These are phyloP conservation scores for Netelia virgata DNA, from an alignment of 2,888 invertebrate species.

Conservation along the genomic window DNA sequence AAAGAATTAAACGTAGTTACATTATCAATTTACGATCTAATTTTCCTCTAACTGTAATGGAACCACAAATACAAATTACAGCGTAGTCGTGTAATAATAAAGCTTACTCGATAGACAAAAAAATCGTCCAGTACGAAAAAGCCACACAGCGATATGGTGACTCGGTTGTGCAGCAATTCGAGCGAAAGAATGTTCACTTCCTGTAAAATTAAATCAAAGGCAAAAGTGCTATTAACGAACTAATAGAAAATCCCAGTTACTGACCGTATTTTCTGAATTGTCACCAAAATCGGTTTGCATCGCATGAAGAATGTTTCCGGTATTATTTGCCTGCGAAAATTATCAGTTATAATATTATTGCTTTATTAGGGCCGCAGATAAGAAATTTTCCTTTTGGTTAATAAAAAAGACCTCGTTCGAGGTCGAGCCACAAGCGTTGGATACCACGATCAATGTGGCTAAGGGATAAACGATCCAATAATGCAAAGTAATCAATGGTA, in stretches of 20 bases:
- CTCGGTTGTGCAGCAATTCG: conserved; percentile 48
- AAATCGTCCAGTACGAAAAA: conserved; percentile 42
- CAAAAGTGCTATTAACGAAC: background rate
- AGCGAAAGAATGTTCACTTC: conserved; percentile 41
- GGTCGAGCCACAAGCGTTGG: conserved; percentile 34
- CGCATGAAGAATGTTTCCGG: conserved; percentile 42
- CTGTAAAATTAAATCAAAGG: background rate
- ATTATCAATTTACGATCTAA: too few relatives aligned
- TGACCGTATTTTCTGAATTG: conserved; percentile 20
- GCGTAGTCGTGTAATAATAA: too few relatives aligned
- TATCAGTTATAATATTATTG: too few relatives aligned
- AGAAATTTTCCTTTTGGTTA: too few relatives aligned
- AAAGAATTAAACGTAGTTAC: too few relatives aligned
- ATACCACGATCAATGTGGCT: background rate
- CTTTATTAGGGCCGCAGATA: too few relatives aligned
- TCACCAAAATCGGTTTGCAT: conserved; percentile 23
- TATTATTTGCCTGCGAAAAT: conserved; percentile 48
- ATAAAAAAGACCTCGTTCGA: conserved; percentile 31
- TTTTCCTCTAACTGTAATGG: too few relatives aligned
- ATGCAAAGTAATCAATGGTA: background rate
- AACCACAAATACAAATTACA: too few relatives aligned
- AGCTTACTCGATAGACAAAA: conserved; percentile 12
- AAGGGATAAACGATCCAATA: conserved; percentile 13
- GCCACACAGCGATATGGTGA: conserved; percentile 33
- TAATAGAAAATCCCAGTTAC: background rate